A percentile compares a stretch with the other conserved stretches of the same genome.
Evolutionary conservation across 2,113 vertebrate species (phyloP).

Genomic region (Alligator mississippiensis): DNA sequence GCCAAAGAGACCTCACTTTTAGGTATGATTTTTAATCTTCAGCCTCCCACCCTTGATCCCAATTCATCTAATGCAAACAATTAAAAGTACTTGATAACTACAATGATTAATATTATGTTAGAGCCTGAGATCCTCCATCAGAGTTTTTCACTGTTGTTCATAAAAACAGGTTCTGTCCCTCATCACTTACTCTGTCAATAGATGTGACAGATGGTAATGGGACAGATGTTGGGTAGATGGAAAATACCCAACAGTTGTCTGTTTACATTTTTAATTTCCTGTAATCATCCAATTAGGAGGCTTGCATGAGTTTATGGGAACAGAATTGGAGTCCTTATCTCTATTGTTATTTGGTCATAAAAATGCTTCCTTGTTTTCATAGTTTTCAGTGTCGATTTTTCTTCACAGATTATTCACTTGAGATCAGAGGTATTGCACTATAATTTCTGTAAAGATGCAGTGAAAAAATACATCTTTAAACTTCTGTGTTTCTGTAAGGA

Average conservation of each 20-base stretch:
- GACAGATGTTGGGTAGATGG: not conserved
- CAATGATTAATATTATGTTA: not conserved
- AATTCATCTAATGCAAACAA: slow-evolving; percentile 10
- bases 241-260: not conserved
- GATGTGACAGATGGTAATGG: not conserved
- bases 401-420: too few species aligned
- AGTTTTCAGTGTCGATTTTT: not conserved
- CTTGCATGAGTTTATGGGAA: not conserved
- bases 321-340: not conserved
- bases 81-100: not conserved
- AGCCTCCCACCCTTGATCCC: not conserved
- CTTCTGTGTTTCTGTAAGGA: not conserved
- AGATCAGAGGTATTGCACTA: not conserved
- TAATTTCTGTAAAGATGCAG: not conserved
- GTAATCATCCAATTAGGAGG: not conserved
- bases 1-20: slow-evolving; percentile 96
- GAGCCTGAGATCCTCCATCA: not conserved
- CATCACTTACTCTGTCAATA: not conserved
- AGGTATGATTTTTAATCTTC: slow-evolving; percentile 84
- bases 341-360: not conserved
- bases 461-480: not conserved
- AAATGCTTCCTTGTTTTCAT: not conserved
- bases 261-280: not conserved
- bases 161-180: not conserved
- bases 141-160: not conserved